These are phyloP conservation scores for Rutilus rutilus DNA, from an alignment of 2,113 vertebrate genomes.

Conservation along the genomic window DNA sequence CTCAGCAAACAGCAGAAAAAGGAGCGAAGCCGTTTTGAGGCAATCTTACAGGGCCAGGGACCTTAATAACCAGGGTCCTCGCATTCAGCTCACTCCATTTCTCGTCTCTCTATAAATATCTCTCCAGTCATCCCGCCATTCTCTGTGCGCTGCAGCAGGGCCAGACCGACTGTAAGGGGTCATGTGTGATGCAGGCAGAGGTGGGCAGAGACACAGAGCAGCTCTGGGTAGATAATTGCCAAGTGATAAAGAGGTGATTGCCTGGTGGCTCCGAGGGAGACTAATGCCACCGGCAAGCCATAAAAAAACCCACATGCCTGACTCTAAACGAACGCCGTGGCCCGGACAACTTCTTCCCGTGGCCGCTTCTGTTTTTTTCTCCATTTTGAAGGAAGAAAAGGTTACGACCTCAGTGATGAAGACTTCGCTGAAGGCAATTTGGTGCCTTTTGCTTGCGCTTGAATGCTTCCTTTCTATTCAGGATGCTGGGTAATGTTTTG, in stretches of 20 bases:
- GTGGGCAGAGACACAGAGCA: constrained; percentile 73
- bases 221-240: constrained; percentile 80
- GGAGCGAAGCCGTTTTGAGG: constrained; percentile 39
- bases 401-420: constrained; percentile 68
- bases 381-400: constrained; percentile 64
- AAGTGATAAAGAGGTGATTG: constrained; percentile 86
- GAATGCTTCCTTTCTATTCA: constrained; percentile 65
- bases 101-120: constrained; percentile 42
- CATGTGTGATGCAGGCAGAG: constrained; percentile 71
- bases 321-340: constrained; percentile 77
- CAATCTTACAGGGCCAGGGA: constrained; percentile 53
- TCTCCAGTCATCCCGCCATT: constrained; percentile 19
- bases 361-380: constrained; percentile 49
- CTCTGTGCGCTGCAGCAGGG: not conserved
- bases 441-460: constrained; percentile 44
- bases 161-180: constrained; percentile 68
- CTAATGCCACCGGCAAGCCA: constrained; percentile 82
- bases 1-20: constrained; percentile 21
- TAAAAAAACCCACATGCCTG: constrained; percentile 81
- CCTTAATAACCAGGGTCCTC: constrained; percentile 55
- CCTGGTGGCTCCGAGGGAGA: constrained; percentile 79
- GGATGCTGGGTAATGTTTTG: constrained; percentile 64
- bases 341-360: constrained; percentile 68
- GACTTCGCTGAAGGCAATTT: constrained; percentile 60
- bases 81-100: constrained; percentile 36